Percentiles rank a stretch among this genome's conserved stretches.
Conservation (phyloP, 2,113 vertebrate species). For the Ochotona curzoniae region DNA sequence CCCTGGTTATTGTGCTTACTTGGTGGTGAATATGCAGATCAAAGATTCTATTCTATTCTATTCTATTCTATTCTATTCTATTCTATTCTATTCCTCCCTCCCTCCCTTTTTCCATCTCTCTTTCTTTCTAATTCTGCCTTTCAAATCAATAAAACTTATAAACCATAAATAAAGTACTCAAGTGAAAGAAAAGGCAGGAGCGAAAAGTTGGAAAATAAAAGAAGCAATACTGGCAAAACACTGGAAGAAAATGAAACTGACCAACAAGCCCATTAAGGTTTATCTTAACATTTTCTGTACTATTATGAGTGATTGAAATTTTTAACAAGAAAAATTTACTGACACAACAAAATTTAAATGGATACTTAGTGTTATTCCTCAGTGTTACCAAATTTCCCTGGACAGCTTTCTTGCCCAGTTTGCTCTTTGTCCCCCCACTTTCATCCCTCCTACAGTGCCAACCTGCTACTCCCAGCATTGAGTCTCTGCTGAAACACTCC, state of each 20-base stretch:
- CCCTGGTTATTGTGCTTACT: too few relatives aligned
- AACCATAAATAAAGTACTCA: too few relatives aligned
- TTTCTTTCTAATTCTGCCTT: too few relatives aligned
- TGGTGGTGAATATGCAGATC: too few relatives aligned
- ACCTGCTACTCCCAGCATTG: neutral
- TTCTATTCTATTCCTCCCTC: too few relatives aligned
- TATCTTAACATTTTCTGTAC: neutral
- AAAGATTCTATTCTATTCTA: too few relatives aligned
- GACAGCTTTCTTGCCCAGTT: neutral
- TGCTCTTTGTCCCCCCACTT: neutral
- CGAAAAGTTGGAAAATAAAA: neutral
- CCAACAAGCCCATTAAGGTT: neutral
- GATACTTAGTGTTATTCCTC: neutral
- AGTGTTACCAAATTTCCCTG: neutral
- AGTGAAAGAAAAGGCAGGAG: neutral
- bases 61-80: too few relatives aligned
- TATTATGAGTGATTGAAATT: neutral
- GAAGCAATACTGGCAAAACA: neutral
- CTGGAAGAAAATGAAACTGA: neutral
- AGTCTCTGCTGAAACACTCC: neutral
- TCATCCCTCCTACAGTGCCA: neutral
- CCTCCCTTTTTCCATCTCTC: too few relatives aligned
- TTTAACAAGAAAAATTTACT: neutral
- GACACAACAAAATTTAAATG: neutral
- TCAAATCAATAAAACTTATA: too few relatives aligned